Evolutionary conservation across 2,888 invertebrate genomes (phyloP).

Genomic region (Drosophila merina): DNA sequence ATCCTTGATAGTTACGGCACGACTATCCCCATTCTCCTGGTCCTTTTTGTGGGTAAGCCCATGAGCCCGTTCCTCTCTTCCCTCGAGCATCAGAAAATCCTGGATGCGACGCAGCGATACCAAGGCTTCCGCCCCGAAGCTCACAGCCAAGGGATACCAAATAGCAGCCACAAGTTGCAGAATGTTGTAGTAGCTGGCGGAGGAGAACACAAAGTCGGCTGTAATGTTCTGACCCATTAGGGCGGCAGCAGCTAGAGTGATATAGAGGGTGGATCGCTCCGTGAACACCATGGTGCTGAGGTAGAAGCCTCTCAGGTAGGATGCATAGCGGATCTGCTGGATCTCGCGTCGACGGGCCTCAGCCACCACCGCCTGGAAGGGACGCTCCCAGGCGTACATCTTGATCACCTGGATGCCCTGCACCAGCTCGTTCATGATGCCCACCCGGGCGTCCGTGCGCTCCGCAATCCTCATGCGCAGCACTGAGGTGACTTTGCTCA

Average conservation of each 20-base stretch:
- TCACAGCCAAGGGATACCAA: constrained; percentile 86
- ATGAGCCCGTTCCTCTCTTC: constrained; percentile 83
- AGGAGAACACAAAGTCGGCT: constrained; percentile 89
- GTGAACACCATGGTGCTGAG: constrained; percentile 91
- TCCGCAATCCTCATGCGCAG: constrained; percentile 91
- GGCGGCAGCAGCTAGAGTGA: constrained; percentile 91
- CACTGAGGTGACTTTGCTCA: constrained; percentile 82
- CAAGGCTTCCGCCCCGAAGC: constrained; percentile 86
- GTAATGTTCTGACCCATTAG: constrained; percentile 87
- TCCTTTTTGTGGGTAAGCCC: constrained; percentile 78
- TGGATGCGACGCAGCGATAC: constrained; percentile 86
- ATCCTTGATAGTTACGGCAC: constrained; percentile 83
- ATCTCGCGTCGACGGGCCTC: constrained; percentile 89
- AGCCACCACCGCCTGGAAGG: constrained; percentile 93
- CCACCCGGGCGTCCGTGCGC: constrained; percentile 94
- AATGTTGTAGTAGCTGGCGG: constrained; percentile 91
- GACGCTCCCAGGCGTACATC: constrained; percentile 98
- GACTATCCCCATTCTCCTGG: constrained; percentile 59
- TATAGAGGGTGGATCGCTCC: constrained; percentile 92
- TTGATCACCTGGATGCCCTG: constrained; percentile 97
- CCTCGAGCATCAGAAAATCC: constrained; percentile 86
- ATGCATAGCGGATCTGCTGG: constrained; percentile 86
- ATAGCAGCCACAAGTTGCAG: constrained; percentile 87
- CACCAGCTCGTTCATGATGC: constrained; percentile 97
- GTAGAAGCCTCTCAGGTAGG: constrained; percentile 88